phyloP scores from a whole-genome alignment of 2,113 vertebrate species.

The Clarias macrocephalus region DNA sequence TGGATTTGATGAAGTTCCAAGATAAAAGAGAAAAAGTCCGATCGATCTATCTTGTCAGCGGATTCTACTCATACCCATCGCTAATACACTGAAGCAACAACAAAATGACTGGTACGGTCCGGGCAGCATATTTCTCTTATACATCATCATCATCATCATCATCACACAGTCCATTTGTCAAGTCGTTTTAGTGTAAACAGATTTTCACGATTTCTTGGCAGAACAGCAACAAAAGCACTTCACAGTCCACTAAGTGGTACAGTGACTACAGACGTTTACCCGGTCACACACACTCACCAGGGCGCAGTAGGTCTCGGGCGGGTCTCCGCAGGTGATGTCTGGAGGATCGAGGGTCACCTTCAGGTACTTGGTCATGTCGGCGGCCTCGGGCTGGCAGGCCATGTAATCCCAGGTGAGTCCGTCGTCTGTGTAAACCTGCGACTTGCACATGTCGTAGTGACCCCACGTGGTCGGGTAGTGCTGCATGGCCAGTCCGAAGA shows the following conservation, averaged over 20 bases:
- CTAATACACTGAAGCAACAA: conserved; percentile 13
- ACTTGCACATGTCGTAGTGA: conserved; percentile 97
- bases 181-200: not conserved
- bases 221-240: not conserved
- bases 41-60: conserved; percentile 12
- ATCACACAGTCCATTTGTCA: conserved; percentile 20
- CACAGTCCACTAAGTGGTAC: not conserved
- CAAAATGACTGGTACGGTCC: conserved; percentile 2
- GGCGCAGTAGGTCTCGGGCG: conserved; percentile 93
- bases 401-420: conserved; percentile 98
- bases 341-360: conserved; percentile 93
- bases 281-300: conserved; percentile 83
- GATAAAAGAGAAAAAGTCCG: not conserved
- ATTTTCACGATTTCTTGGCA: conserved; percentile 1
- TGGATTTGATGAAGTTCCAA: conserved; percentile 15
- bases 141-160: conserved; percentile 19
- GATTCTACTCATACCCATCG: not conserved
- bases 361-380: conserved; percentile 95
- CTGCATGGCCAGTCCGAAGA: conserved; percentile 86
- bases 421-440: conserved; percentile 92
- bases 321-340: conserved; percentile 96
- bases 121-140: not conserved
- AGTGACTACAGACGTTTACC: not conserved
- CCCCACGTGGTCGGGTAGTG: conserved; percentile 94
- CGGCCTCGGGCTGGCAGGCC: conserved; percentile 96